Conservation (phyloP, 2,888 invertebrate species). For the Drosophila nigricruria region DNA sequence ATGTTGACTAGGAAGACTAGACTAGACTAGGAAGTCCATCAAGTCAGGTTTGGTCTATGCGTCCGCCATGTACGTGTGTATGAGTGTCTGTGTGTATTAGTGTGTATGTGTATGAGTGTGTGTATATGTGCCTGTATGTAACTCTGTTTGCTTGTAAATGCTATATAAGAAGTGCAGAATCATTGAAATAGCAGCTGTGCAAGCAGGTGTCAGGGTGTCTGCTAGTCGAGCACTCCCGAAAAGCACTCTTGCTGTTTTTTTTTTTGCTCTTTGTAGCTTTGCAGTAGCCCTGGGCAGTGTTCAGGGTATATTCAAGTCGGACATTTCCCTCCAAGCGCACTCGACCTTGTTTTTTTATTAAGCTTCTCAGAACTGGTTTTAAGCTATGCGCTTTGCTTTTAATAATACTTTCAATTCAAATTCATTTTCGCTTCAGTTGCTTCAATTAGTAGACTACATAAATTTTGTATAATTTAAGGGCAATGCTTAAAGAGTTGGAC, state of each 20-base stretch:
- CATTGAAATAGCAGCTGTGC: neutral
- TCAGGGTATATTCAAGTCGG: neutral
- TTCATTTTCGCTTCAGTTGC: neutral
- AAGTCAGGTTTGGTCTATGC: no score
- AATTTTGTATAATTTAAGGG: neutral
- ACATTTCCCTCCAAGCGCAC: neutral
- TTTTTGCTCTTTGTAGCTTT: no score
- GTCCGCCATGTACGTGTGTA: no score
- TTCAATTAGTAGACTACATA: neutral
- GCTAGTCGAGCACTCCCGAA: neutral
- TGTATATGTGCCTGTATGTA: no score
- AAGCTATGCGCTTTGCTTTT: neutral
- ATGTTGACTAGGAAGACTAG: neutral
- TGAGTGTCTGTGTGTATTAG: no score
- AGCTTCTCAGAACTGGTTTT: neutral
- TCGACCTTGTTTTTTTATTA: neutral
- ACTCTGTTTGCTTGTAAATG: no score
- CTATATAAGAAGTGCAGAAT: no score
- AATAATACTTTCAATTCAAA: neutral
- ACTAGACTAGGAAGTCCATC: no score
- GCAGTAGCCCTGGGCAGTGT: no score
- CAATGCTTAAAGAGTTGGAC: no score
- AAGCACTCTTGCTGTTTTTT: no score
- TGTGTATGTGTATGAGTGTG: no score
- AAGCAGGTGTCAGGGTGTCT: neutral